Base-by-base conservation (phyloP, 2,113 vertebrate genomes). In the Eudorcas thomsonii region DNA sequence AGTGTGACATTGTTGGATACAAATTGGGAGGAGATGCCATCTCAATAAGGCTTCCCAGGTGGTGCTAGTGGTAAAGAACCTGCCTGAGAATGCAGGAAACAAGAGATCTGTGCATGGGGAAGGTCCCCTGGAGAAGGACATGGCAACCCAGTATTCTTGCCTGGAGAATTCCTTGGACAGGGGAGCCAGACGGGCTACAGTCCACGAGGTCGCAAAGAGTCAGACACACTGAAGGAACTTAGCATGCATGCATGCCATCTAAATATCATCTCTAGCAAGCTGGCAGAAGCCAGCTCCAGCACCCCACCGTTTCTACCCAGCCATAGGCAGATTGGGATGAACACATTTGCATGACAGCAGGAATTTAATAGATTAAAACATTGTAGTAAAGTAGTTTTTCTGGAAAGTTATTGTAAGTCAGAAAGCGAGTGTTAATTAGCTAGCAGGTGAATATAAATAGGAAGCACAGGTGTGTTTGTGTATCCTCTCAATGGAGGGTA, bases 381-480 rank as follows among this genome's bases (percentile, higher is more conserved):
- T 74, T 59, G 52, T 6, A 50, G 28, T 83, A 84, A 81, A 93
- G 59, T 36, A 25, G 30, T 94, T 86, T 91, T 50, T 48, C 0
- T 6, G 48, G 85, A 95, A 96, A 77, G 60, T 91, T 82, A 45
- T 21, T 77, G 50, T 71, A 77, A 5, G 30, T 54, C 14, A 62
- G 30, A 82, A 57, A 7, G 30, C 12, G 13, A n/a, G 21, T 26
- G 28, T 71, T 90, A n/a, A 64, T 83, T 83, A 90, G 26, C 59
- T 59, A 67, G 28, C 96, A 97, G 98, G 96, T 93, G 94, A 71
- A 50, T 19, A 16, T 50, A 71, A 90, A 90, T 62, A 92, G 50
- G 84, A 93, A 91, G 39, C 95, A 88, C 97, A 97, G 88, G 91
- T 98, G 97, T 97, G 91, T 96, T 97, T 97, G 80, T 96, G 62